Percentiles rank a stretch among this genome's conserved stretches.
Evolutionary conservation across 2,888 invertebrate species (phyloP).

Genomic region (Pachydiplax longipennis): DNA sequence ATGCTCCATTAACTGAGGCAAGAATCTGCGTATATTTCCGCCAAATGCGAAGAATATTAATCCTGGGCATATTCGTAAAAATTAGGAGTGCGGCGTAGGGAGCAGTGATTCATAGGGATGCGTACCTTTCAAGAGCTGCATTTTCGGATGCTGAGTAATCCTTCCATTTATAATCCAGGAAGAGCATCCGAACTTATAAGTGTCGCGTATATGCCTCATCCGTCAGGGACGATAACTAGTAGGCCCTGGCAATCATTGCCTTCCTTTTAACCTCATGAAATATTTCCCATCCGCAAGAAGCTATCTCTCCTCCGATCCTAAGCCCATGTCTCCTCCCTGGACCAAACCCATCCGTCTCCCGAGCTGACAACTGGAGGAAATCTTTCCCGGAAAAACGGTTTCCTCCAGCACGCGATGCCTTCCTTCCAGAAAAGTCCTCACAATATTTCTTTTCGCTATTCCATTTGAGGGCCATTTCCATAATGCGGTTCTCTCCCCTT

Average conservation of each 20-base stretch:
- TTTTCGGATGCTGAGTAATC: background rate
- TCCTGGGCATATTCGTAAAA: too few species aligned
- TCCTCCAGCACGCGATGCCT: background rate
- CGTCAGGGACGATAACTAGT: background rate
- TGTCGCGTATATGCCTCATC: background rate
- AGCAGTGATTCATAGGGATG: too few species aligned
- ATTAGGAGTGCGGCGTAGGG: too few species aligned
- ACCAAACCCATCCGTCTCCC: conserved; percentile 28
- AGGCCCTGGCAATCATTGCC: background rate
- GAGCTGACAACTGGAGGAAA: background rate
- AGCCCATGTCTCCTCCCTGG: conserved; percentile 16
- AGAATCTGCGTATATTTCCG: too few species aligned
- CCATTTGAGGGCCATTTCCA: background rate
- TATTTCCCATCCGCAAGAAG: background rate
- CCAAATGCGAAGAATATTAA: too few species aligned
- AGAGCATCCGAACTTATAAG: background rate
- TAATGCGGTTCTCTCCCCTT: background rate
- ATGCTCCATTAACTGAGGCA: too few species aligned
- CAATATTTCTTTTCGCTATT: conserved; percentile 18
- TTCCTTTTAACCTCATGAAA: background rate
- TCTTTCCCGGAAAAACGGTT: conserved; percentile 5
- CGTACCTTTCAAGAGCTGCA: background rate
- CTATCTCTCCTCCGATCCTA: background rate
- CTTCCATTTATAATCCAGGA: background rate
- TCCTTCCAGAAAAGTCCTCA: background rate